Conservation (phyloP, 53 echinoderm and acorn worm genomes). For the Holothuria leucospilota region DNA sequence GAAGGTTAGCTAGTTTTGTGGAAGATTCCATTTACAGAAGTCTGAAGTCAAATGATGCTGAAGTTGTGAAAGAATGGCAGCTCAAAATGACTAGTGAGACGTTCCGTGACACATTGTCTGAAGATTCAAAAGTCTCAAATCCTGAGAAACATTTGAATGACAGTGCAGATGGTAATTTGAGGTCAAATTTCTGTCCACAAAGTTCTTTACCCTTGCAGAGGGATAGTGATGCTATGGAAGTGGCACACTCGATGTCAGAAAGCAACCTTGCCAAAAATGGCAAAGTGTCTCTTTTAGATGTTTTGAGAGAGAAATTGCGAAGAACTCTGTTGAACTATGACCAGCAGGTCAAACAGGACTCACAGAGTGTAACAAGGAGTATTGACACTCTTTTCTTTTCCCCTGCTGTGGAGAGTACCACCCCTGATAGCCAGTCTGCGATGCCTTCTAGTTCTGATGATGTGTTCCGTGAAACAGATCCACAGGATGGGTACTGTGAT, state of each 20-base stretch:
- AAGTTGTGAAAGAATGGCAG: conserved; percentile 48
- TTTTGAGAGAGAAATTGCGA: conserved; percentile 37
- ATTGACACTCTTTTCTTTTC: conserved; percentile 50
- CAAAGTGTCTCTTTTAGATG: conserved; percentile 41
- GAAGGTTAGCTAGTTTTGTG: conserved; percentile 37
- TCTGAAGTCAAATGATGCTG: conserved; percentile 39
- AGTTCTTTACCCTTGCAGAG: background rate
- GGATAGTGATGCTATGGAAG: background rate
- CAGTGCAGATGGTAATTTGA: background rate
- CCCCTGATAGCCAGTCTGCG: conserved; percentile 37
- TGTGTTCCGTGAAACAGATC: conserved; percentile 14
- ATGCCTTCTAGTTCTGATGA: conserved; percentile 46
- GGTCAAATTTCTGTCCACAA: background rate
- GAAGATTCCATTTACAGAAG: conserved; percentile 51
- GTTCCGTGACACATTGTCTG: background rate
- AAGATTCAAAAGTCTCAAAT: background rate
- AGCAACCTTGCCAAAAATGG: conserved; percentile 35
- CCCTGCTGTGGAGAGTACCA: conserved; percentile 45
- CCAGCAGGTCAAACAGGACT: conserved; percentile 44
- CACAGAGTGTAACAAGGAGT: conserved; percentile 37
- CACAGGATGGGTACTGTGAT: conserved; percentile 28
- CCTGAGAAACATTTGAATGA: background rate
- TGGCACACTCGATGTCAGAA: background rate
- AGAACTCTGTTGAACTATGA: conserved; percentile 36
- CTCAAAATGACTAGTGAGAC: conserved; percentile 37